These are phyloP conservation scores for Turnix velox DNA, from an alignment of 2,113 vertebrate genomes.

Conservation along the genomic window DNA sequence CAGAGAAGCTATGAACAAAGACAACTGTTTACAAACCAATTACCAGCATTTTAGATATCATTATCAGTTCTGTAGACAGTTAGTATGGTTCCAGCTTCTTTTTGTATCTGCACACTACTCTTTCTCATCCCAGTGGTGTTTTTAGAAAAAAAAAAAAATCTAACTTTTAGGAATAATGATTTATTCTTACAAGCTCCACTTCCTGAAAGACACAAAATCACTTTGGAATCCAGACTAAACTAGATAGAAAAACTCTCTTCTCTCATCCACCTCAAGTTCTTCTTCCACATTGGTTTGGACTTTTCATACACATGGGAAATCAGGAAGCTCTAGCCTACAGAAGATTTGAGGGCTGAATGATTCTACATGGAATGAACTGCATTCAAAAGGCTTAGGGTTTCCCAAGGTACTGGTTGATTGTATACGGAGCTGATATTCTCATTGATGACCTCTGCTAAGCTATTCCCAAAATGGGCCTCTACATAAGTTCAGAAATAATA, in stretches of 20 bases:
- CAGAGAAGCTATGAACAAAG: background rate
- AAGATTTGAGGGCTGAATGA: background rate
- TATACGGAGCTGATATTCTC: background rate
- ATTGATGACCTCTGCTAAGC: background rate
- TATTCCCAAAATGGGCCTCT: background rate
- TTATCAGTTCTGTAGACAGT: background rate
- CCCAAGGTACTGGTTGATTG: background rate
- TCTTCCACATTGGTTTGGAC: background rate
- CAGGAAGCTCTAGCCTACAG: background rate
- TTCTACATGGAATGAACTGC: background rate
- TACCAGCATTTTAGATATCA: background rate
- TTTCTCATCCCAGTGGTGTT: background rate
- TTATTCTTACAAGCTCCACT: background rate
- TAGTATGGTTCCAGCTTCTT: background rate
- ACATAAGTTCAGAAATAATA: background rate
- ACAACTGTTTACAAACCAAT: background rate
- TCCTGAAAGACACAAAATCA: background rate
- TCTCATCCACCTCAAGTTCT: background rate
- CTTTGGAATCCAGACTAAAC: background rate
- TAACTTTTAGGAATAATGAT: background rate
- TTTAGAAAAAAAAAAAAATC: background rate
- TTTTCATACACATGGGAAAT: background rate
- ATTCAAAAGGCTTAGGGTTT: background rate
- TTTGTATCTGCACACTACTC: background rate
- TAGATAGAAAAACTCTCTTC: background rate